Conservation (phyloP, 2,888 invertebrate species). For the Timema cristinae region DNA sequence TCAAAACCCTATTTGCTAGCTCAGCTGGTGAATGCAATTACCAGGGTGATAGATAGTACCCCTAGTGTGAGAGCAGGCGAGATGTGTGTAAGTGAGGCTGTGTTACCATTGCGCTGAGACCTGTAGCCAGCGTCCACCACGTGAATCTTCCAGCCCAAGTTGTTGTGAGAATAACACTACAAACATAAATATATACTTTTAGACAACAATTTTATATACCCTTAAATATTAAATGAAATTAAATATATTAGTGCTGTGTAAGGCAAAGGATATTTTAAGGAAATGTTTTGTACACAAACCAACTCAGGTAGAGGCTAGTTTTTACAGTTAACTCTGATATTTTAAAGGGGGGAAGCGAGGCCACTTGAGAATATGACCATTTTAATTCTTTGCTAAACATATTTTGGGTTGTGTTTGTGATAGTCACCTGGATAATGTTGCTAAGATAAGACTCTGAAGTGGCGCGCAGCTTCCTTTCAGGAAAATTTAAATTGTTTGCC, state of each 20-base stretch:
- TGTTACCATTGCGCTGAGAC: constrained; percentile 19
- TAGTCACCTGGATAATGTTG: too few relatives aligned
- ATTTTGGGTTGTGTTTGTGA: too few relatives aligned
- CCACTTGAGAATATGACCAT: too few relatives aligned
- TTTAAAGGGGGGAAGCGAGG: too few relatives aligned
- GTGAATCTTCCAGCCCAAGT: constrained; percentile 90
- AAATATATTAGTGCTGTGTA: not conserved
- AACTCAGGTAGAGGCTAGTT: too few relatives aligned
- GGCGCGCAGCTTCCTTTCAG: too few relatives aligned
- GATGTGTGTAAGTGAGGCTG: not conserved
- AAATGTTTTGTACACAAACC: not conserved
- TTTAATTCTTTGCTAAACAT: too few relatives aligned
- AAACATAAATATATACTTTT: constrained; percentile 36
- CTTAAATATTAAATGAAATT: not conserved
- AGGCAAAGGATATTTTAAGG: not conserved
- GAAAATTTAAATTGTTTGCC: too few relatives aligned
- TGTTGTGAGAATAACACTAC: constrained; percentile 89
- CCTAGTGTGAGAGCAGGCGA: not conserved
- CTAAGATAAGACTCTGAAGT: too few relatives aligned
- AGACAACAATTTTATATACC: constrained; percentile 16
- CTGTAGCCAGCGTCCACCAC: constrained; percentile 58
- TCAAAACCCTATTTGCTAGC: not conserved
- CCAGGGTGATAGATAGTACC: not conserved
- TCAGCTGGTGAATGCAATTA: constrained; percentile 12
- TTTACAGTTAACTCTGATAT: too few relatives aligned